phyloP scores from a whole-genome alignment of 2,113 vertebrate genomes.

The Thomomys bottae region DNA sequence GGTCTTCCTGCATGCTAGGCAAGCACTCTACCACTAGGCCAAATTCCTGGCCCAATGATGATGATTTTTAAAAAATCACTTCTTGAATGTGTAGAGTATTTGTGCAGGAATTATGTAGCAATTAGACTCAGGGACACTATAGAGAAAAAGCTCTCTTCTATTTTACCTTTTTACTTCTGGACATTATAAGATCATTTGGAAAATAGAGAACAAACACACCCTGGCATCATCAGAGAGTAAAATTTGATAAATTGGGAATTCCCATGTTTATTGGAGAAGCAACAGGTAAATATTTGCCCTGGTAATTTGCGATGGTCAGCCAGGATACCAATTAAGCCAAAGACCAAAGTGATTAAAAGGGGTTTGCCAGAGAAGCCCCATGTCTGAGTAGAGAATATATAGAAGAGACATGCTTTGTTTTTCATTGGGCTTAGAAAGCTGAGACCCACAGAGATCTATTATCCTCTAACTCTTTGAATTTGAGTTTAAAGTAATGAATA shows the following conservation, averaged over 20 bases:
- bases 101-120: neutral
- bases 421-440: neutral
- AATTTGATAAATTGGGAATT: neutral
- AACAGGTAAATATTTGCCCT: neutral
- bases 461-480: neutral
- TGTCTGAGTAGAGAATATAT: neutral
- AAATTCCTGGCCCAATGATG: too few species aligned
- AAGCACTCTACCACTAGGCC: too few species aligned
- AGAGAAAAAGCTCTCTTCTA: neutral
- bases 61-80: neutral
- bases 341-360: neutral
- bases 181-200: neutral
- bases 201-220: neutral
- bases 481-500: constrained; percentile 1
- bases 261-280: neutral
- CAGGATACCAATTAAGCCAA: neutral
- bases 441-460: neutral
- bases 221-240: neutral
- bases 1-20: too few species aligned
- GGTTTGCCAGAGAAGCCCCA: neutral
- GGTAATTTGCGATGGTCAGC: neutral
- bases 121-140: neutral
- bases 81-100: neutral
- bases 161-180: neutral
- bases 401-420: neutral